A percentile compares a stretch with the other conserved stretches of the same genome.
Conservation (phyloP, 2,888 invertebrate genomes). For the Drosophila antonietae region DNA sequence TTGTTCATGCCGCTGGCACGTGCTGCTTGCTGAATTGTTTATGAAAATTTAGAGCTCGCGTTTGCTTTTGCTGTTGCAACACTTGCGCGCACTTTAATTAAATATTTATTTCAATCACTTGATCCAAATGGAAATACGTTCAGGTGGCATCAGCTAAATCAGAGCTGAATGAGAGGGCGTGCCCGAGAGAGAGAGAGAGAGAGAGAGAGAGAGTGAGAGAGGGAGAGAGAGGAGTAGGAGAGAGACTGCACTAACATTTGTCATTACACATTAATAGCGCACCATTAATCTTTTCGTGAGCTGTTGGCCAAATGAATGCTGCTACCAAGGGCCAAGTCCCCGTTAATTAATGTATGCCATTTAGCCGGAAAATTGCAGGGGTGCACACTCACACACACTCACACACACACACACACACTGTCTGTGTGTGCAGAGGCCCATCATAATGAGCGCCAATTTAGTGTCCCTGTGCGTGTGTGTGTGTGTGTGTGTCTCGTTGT, state of each 20-base stretch:
- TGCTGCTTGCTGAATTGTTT: slow-evolving; percentile 77
- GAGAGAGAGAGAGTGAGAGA: background rate
- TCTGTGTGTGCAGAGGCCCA: slow-evolving; percentile 43
- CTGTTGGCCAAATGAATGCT: slow-evolving; percentile 66
- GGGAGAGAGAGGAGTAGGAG: background rate
- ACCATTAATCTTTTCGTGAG: slow-evolving; percentile 82
- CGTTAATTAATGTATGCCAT: slow-evolving; percentile 81
- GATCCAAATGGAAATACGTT: slow-evolving; percentile 58
- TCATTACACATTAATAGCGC: slow-evolving; percentile 83
- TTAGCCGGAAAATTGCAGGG: slow-evolving; percentile 77
- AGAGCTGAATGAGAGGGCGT: slow-evolving; percentile 6
- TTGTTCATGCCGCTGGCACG: slow-evolving; percentile 49
- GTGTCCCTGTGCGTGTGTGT: slow-evolving; percentile 44
- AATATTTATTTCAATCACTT: slow-evolving; percentile 78
- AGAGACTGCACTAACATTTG: slow-evolving; percentile 76
- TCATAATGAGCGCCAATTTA: slow-evolving; percentile 80
- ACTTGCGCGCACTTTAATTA: slow-evolving; percentile 75
- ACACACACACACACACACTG: slow-evolving; percentile 45
- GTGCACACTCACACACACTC: slow-evolving; percentile 47
- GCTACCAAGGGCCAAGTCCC: slow-evolving; percentile 57
- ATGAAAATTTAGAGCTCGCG: slow-evolving; percentile 71
- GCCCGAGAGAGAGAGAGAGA: background rate
- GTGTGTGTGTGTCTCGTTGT: slow-evolving; percentile 51
- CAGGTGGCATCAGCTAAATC: slow-evolving; percentile 35
- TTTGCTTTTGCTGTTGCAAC: slow-evolving; percentile 39